Percentiles rank a stretch among this genome's conserved stretches.
Evolutionary conservation across 2,113 vertebrate species (phyloP).

Genomic region (Varanus komodoensis): DNA sequence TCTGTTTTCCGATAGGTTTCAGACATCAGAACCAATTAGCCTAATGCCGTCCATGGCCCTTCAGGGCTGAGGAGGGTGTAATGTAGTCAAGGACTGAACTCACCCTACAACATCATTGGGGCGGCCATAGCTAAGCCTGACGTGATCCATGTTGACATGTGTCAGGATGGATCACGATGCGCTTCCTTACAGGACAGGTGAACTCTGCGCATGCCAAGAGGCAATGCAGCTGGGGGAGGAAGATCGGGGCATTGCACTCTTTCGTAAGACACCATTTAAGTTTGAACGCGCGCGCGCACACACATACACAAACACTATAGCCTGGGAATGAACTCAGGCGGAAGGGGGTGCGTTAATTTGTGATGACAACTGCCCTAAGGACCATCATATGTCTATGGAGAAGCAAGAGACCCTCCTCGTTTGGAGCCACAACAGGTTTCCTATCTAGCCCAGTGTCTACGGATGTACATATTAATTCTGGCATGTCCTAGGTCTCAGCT

Average conservation of each 20-base stretch:
- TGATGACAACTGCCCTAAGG: constrained; percentile 70
- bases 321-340: constrained; percentile 52
- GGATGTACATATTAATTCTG: background rate
- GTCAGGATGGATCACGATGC: constrained; percentile 69
- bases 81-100: constrained; percentile 72
- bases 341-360: constrained; percentile 62
- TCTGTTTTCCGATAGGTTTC: background rate
- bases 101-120: constrained; percentile 43
- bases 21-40: constrained; percentile 59
- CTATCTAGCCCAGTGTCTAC: constrained; percentile 1
- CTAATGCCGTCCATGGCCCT: constrained; percentile 54
- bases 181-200: constrained; percentile 57
- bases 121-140: constrained; percentile 73
- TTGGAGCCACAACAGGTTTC: constrained; percentile 37
- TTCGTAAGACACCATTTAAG: constrained; percentile 71
- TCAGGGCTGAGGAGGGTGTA: constrained; percentile 61
- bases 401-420: constrained; percentile 46
- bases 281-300: too few relatives aligned
- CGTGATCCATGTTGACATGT: constrained; percentile 72
- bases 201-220: constrained; percentile 57
- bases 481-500: constrained; percentile 10
- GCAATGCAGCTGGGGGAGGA: background rate
- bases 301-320: constrained; percentile 31
- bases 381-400: constrained; percentile 50
- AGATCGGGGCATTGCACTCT: constrained; percentile 33